These are phyloP conservation scores for Syndactyla subalaris DNA, from an alignment of 2,797 vertebrate species.

Conservation along the genomic window DNA sequence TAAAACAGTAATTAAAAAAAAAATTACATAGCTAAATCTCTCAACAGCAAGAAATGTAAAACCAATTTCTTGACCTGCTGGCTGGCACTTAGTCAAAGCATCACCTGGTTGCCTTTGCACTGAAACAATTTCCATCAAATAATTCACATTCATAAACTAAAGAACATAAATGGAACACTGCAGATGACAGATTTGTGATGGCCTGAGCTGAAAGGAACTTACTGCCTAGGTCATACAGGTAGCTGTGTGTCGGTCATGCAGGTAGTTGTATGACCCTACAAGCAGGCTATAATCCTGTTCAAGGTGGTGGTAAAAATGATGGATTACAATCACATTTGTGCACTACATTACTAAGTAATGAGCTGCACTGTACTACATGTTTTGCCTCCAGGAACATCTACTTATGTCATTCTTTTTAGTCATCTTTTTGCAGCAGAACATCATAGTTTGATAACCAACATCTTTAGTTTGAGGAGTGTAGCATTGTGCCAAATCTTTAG, in stretches of 20 bases:
- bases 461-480: neutral
- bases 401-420: conserved; percentile 35
- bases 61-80: neutral
- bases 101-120: neutral
- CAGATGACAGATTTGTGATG: neutral
- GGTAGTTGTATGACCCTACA: neutral
- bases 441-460: neutral
- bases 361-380: conserved; percentile 45
- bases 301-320: conserved; percentile 44
- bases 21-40: neutral
- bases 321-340: conserved; percentile 28
- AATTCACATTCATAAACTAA: neutral
- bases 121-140: neutral
- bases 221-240: neutral
- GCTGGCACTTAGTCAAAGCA: neutral
- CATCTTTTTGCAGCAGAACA: conserved; percentile 1
- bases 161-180: neutral
- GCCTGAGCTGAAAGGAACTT: neutral
- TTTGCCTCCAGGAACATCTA: conserved; percentile 51
- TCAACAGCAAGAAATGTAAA: neutral
- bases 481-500: neutral
- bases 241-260: neutral
- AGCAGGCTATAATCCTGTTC: neutral
- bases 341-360: conserved; percentile 10
- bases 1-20: neutral